Evolutionary conservation across 2,113 vertebrate genomes (phyloP).

Genomic region (Xiphophorus maculatus): DNA sequence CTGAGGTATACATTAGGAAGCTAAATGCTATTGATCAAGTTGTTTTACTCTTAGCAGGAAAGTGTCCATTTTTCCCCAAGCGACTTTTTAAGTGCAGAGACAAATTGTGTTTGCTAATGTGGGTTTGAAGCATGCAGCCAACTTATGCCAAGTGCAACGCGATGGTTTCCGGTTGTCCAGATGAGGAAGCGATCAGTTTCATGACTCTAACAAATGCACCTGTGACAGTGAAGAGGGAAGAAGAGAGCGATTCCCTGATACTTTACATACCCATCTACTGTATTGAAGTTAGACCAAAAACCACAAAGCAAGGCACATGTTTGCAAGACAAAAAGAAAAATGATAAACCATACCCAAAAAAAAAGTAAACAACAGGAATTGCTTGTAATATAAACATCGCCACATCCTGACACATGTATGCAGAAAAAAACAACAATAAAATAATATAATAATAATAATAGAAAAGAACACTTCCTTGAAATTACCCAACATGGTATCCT

Average conservation of each 20-base stretch:
- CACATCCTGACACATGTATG: constrained; percentile 62
- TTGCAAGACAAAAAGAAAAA: constrained; percentile 56
- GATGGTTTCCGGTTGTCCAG: not conserved
- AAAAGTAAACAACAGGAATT: constrained; percentile 65
- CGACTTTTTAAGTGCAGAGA: not conserved
- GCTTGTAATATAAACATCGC: constrained; percentile 62
- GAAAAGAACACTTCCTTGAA: constrained; percentile 54
- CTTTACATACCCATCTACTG: constrained; percentile 65
- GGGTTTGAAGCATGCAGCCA: not conserved
- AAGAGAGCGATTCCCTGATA: constrained; percentile 50
- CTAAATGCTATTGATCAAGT: not conserved
- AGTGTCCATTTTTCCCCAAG: constrained; percentile 3
- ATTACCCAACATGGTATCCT: constrained; percentile 66
- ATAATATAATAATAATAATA: constrained; percentile 46
- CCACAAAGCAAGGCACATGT: constrained; percentile 91
- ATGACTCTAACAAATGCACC: constrained; percentile 1
- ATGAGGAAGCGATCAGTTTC: too few species aligned
- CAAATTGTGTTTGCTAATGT: not conserved
- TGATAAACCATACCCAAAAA: constrained; percentile 69
- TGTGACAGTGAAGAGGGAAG: constrained; percentile 40
- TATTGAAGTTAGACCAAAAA: constrained; percentile 71
- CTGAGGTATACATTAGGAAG: not conserved
- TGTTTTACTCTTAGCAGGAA: not conserved
- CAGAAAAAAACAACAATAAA: constrained; percentile 26
- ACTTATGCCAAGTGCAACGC: not conserved